phyloP scores from a whole-genome alignment of 2,113 vertebrate genomes.

The Chaenogobius annularis region DNA sequence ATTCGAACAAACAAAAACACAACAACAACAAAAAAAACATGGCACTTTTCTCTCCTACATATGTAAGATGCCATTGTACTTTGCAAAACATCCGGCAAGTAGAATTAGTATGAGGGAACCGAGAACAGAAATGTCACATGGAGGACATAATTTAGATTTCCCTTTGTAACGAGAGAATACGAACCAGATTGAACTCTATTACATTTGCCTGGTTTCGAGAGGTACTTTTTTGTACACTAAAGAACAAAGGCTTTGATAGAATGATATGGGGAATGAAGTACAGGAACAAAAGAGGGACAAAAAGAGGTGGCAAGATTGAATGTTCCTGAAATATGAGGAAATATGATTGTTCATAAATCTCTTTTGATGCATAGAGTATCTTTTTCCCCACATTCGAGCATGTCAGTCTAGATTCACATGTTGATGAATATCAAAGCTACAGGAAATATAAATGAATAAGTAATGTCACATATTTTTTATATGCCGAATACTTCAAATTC shows the following conservation, averaged over 20 bases:
- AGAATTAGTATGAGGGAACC: neutral
- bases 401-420: constrained; percentile 8
- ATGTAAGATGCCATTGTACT: neutral
- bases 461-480: constrained; percentile 24
- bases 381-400: constrained; percentile 35
- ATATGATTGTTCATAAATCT: constrained; percentile 47
- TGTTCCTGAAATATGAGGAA: constrained; percentile 33
- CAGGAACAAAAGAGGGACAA: constrained; percentile 28
- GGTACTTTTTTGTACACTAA: constrained; percentile 8
- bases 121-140: neutral
- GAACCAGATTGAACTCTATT: constrained; percentile 13
- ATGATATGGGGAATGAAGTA: constrained; percentile 40
- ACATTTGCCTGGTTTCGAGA: constrained; percentile 10
- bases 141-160: constrained; percentile 24
- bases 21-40: too few relatives aligned
- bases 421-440: neutral
- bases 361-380: constrained; percentile 24
- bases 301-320: constrained; percentile 21
- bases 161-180: constrained; percentile 3
- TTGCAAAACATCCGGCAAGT: neutral
- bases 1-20: too few relatives aligned
- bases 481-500: constrained; percentile 6
- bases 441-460: constrained; percentile 39
- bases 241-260: constrained; percentile 44
- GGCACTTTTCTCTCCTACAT: neutral